Base-by-base conservation (phyloP, 92 coral and sea anemone species). In the Palythoa heliodiscus region DNA sequence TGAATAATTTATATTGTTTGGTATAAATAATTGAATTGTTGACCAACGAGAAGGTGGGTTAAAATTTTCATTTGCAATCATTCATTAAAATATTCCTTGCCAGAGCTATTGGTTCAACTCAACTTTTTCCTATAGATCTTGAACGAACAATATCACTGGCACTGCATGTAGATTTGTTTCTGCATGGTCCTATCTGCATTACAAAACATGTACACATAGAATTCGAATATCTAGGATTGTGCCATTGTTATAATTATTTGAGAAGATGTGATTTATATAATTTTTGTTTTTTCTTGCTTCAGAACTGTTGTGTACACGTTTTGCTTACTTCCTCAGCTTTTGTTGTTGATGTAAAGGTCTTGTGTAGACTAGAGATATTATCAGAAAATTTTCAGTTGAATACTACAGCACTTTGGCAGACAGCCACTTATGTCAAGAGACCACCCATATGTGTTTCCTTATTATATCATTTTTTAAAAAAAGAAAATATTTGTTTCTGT, bases 1-100 rank as follows among this genome's bases (percentile, higher is more conserved):
- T 72, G 53, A 72, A 72, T n/a, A 39, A 4, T 20, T 67, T 4
- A 19, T 67, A 58, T 12, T 72, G 76, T 72, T 39, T 72, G 54
- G 14, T 17, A 40, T 72, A 19, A 72, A 72, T 72, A 72, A 72
- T 72, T 39, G 39, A 72, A 72, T 40, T 72, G 54, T 72, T 71
- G 38, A 72, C 54, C 1, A 40, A 43, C 29, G 11, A 48, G 53
- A 72, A 72, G 73, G 40, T 19, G 40, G 40, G 38, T 43, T 6
- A 8, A 43, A 43, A 43, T 0, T 58, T 58, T 9, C 6, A 19
- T 14, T 20, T 14, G 64, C 64, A 58, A 5, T 58, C 12, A 40
- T 39, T 19, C 35, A 29, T 29, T 29, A 29, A 29, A 29, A 29
- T 29, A 29, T 29, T 29, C 35, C 35, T 29, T 29, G 35, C 35